Evolutionary conservation across 2,888 invertebrate species (phyloP), one percentile per base, ranked within the genome.

Genomic region (Athalia circularis): DNA sequence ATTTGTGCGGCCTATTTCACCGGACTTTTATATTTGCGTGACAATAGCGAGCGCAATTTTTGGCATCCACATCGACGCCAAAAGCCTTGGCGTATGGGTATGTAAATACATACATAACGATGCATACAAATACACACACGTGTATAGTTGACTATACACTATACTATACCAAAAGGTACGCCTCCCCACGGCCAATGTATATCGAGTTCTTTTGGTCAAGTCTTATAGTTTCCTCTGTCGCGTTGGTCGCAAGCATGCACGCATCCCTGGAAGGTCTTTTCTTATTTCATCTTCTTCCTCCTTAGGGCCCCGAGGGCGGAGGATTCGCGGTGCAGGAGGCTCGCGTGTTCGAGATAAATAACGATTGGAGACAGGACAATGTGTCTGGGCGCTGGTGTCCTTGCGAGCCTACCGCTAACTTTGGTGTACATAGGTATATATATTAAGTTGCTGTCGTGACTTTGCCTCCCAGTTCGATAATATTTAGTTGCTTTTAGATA

Each of bases 321-420:
- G 79, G 82, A 68, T 75, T 79, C 68, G 7, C 50, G 29, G 29
- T 29, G 29, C 29, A 78, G 80, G 75, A 72, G 81, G 80, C 81
- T 83, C 50, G 75, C 75, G 64, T 72, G 80, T 84, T 84, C 80
- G 80, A 82, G 80, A 82, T 84, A 84, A 84, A 84, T 84, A 84
- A 84, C 81, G 72, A 75, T 62, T 77, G 59, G 67, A 65, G 84
- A 84, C 84, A 84, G 84, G 79, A 84, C 84, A 84, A 84, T 84
- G 83, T 82, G 82, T 82, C 79, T 80, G 68, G 81, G 77, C 54
- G 61, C 29, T 75, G 62, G 75, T 64, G 75, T 75, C 75, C 75
- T 75, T 75, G 75, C 75, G 47, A 75, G 50, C 62, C 52, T 29
- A 59, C 9, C 47, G 59, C 61, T 5, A 52, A 62, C 61, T 52